These are phyloP conservation scores for Drosophila nebulosa DNA, from an alignment of 1,140 invertebrate species.

Conservation along the genomic window DNA sequence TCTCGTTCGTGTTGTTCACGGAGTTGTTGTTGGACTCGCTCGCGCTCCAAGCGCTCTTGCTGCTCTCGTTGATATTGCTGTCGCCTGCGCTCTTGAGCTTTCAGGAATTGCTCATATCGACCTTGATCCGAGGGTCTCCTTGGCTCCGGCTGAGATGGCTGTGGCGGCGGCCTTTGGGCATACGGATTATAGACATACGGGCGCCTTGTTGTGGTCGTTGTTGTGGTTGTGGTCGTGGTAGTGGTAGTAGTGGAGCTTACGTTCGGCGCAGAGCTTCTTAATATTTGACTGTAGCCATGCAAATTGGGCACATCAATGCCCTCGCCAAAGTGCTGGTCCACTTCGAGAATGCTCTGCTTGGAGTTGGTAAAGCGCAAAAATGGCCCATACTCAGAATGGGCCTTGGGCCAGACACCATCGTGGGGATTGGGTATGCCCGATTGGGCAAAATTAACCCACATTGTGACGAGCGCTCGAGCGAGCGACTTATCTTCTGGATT, in stretches of 20 bases:
- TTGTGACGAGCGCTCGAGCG: slow-evolving; percentile 53
- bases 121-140: slow-evolving; percentile 5
- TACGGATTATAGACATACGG: slow-evolving; percentile 38
- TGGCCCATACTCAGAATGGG: slow-evolving; percentile 60
- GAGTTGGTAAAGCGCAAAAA: slow-evolving; percentile 68
- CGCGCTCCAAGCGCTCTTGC: not conserved
- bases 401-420: slow-evolving; percentile 57
- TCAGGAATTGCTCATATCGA: slow-evolving; percentile 9
- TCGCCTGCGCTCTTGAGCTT: not conserved
- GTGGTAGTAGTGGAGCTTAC: not conserved
- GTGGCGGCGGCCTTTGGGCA: not conserved
- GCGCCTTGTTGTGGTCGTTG: slow-evolving; percentile 17
- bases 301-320: slow-evolving; percentile 60
- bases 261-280: slow-evolving; percentile 2
- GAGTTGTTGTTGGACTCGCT: not conserved
- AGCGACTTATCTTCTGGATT: slow-evolving; percentile 59
- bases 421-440: slow-evolving; percentile 50
- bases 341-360: slow-evolving; percentile 40
- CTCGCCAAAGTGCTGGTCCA: slow-evolving; percentile 72
- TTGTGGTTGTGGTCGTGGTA: slow-evolving; percentile 12
- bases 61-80: not conserved
- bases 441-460: slow-evolving; percentile 69
- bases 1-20: slow-evolving; percentile 6
- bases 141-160: not conserved
- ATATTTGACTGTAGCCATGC: slow-evolving; percentile 26